These are phyloP conservation scores for Tethya wilhelma DNA, from an alignment of 37 sponge, comb jelly and placozoan species.

Conservation along the genomic window DNA sequence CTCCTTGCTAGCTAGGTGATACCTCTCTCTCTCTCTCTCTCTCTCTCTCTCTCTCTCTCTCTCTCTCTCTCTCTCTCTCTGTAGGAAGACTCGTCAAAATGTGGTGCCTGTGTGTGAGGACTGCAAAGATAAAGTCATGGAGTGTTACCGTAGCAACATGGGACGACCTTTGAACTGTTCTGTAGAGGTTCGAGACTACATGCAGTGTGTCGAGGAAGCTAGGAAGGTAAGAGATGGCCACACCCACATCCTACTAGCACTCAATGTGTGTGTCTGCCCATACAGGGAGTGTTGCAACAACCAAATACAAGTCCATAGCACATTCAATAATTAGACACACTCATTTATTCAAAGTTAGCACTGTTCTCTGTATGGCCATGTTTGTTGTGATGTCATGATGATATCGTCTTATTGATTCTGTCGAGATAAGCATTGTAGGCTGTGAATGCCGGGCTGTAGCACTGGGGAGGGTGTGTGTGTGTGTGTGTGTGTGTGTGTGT, in stretches of 20 bases:
- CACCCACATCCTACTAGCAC: no score
- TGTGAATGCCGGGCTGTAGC: conserved; percentile 54
- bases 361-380: no score
- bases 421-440: conserved; percentile 45
- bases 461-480: no score
- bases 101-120: conserved; percentile 35
- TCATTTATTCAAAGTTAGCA: no score
- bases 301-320: no score
- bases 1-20: no score
- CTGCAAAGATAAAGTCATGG: conserved; percentile 18
- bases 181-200: conserved; percentile 55
- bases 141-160: conserved; percentile 61
- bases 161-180: conserved; percentile 53
- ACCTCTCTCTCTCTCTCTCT: no score
- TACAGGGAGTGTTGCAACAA: no score
- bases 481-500: conserved; percentile 3
- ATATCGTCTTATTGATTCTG: conserved; percentile 24
- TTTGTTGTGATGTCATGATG: no score
- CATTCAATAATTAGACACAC: no score
- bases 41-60: conserved; percentile 3
- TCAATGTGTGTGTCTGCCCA: no score
- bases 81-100: not conserved
- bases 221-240: conserved; percentile 39
- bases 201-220: conserved; percentile 69
- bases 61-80: conserved; percentile 2